Evolutionary conservation across 2,797 vertebrate genomes (phyloP).

Genomic region (Carcharodon carcharias): DNA sequence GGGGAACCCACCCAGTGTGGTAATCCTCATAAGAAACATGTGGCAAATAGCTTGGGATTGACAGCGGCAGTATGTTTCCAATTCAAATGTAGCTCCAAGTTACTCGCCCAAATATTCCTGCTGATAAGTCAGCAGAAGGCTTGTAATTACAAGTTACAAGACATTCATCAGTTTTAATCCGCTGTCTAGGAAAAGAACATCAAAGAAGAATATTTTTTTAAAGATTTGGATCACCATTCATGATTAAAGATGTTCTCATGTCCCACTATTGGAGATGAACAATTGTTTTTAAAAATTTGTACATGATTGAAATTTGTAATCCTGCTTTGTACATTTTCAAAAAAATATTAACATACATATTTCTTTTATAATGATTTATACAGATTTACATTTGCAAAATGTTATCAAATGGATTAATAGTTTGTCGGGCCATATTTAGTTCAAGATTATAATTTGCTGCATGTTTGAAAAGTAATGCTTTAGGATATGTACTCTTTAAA

Average conservation of each 20-base stretch:
- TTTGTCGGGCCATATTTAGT: not conserved
- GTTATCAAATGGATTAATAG: conserved; percentile 16
- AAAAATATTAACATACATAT: conserved; percentile 47
- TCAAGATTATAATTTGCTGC: not conserved
- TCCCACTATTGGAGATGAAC: conserved; percentile 46
- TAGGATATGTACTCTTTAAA: not conserved
- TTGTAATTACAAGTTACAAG: conserved; percentile 58
- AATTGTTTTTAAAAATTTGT: conserved; percentile 49
- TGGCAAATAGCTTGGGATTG: conserved; percentile 55
- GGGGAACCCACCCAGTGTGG: conserved; percentile 40
- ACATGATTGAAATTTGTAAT: conserved; percentile 57
- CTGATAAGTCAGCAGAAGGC: conserved; percentile 56
- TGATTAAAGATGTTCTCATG: conserved; percentile 65
- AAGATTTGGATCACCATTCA: conserved; percentile 58
- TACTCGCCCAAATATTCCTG: not conserved
- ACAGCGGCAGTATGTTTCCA: conserved; percentile 60
- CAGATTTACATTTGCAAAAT: conserved; percentile 40
- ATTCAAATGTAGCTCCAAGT: conserved; percentile 53
- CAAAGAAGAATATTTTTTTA: conserved; percentile 53
- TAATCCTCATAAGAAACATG: conserved; percentile 58
- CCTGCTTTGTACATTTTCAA: conserved; percentile 44
- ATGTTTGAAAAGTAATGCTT: not conserved
- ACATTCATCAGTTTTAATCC: conserved; percentile 60
- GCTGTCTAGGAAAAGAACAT: conserved; percentile 63
- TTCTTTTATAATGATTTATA: conserved; percentile 40